Conservation (phyloP, 1,140 invertebrate genomes). For the Zaprionus gabonicus region DNA sequence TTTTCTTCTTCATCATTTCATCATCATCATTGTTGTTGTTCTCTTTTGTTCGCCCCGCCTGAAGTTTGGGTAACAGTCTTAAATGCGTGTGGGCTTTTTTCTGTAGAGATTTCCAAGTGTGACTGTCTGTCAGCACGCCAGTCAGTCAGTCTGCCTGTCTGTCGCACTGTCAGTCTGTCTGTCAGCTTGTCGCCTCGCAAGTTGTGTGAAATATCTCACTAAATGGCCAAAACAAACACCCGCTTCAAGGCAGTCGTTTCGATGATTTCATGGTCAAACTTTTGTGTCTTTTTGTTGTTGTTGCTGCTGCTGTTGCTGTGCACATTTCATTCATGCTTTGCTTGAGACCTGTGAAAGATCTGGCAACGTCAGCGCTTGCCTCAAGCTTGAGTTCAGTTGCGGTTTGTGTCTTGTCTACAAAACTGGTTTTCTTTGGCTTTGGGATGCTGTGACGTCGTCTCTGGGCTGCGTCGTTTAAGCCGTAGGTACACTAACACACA, state of each 20-base stretch:
- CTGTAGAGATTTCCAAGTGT: constrained; percentile 61
- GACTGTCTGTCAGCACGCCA: constrained; percentile 38
- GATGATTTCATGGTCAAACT: constrained; percentile 61
- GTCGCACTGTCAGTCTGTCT: constrained; percentile 48
- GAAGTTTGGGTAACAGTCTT: constrained; percentile 24
- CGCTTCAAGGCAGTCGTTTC: constrained; percentile 60
- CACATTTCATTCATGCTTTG: constrained; percentile 52
- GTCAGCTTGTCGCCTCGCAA: constrained; percentile 41
- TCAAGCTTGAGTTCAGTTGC: neutral
- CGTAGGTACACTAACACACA: constrained; percentile 20
- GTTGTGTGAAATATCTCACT: constrained; percentile 75
- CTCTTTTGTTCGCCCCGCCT: constrained; percentile 42
- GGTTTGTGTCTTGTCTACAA: constrained; percentile 69
- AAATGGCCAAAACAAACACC: constrained; percentile 76
- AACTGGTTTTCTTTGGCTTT: constrained; percentile 61
- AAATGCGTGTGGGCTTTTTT: constrained; percentile 36
- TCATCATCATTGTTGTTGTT: constrained; percentile 30
- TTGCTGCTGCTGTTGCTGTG: neutral
- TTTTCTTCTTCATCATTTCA: constrained; percentile 37
- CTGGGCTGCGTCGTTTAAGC: constrained; percentile 25
- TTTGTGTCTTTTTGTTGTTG: constrained; percentile 27
- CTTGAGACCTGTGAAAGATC: neutral
- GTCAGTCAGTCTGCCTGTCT: constrained; percentile 44
- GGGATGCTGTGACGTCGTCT: constrained; percentile 41
- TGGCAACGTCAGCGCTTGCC: constrained; percentile 46